Percentiles rank a stretch among this genome's conserved stretches.
phyloP scores from a whole-genome alignment of 2,113 vertebrate genomes.

The Gallinago media region DNA sequence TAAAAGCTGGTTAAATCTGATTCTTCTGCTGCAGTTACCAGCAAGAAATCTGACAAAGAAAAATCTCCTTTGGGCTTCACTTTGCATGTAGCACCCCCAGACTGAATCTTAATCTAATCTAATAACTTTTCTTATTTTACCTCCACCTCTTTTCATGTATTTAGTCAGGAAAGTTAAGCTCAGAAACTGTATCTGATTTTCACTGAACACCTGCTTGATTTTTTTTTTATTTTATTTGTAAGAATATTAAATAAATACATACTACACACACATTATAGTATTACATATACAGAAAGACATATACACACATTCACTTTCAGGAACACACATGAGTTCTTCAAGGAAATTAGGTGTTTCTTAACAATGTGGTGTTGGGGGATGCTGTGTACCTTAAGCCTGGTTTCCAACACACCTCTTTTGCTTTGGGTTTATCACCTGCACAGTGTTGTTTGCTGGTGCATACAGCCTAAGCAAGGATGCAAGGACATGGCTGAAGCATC shows the following conservation, averaged over 20 bases:
- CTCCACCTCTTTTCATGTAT: background rate
- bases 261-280: background rate
- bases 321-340: background rate
- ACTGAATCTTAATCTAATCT: background rate
- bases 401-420: background rate
- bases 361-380: rapidly evolving
- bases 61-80: background rate
- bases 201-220: background rate
- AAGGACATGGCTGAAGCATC: background rate
- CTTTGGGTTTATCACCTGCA: background rate
- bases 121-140: background rate
- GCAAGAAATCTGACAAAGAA: background rate
- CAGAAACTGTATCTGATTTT: background rate
- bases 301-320: background rate
- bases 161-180: background rate
- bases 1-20: background rate
- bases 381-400: background rate
- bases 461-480: rapidly evolving
- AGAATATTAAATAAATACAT: background rate
- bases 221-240: background rate
- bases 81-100: background rate
- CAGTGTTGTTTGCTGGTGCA: rapidly evolving
- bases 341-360: background rate
- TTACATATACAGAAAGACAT: background rate
- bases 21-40: background rate